Evolutionary conservation across 2,113 vertebrate genomes (phyloP), one percentile per base, ranked within the genome.

Genomic region (Sapajus apella): DNA sequence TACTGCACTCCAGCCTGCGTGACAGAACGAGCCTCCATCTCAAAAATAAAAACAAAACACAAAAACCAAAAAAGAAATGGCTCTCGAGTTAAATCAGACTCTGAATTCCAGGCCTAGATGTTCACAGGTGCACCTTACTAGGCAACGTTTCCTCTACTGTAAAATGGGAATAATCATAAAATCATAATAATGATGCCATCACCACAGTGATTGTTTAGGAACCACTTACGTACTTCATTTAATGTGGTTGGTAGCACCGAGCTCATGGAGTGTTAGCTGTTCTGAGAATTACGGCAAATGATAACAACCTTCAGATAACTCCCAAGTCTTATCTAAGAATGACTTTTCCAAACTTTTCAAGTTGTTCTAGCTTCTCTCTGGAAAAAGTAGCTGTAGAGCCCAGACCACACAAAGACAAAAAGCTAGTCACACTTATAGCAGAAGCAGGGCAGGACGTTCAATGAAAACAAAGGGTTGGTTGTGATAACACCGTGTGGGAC

Each of bases 351-450:
- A 47, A 70, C 87, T 30, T 30, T 83, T 30, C 82, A 77, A 87
- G 64, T 77, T 90, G 76, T 70, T 66, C 82, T 8, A 82, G 43
- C 58, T 83, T 88, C 52, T 95, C 61, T 43, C 12, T 27, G 52
- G 35, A 88, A 86, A 47, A 83, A 90, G 87, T n/a, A 55, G 55
- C 12, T 32, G 64, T 50, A 6, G 25, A 50, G 35, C 35, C 20
- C 23, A 45, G 76, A 47, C 50, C 55, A 87, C 97, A 91, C n/a
- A 50, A 61, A 93, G 56, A 94, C 80, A 90, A 95, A 94, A 82
- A 76, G 68, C 40, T 14, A 18, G 35, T 64, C 52, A 37, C 56
- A 68, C 52, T 45, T 70, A 14, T 0, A 82, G 80, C 16, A 23
- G 37, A 35, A 40, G 10, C 50, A 37, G 64, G 79, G 40, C 18